A percentile compares a stretch with the other conserved stretches of the same genome.
These are phyloP conservation scores for Zophobas atratus DNA, from an alignment of 1,140 invertebrate species.

Conservation along the genomic window DNA sequence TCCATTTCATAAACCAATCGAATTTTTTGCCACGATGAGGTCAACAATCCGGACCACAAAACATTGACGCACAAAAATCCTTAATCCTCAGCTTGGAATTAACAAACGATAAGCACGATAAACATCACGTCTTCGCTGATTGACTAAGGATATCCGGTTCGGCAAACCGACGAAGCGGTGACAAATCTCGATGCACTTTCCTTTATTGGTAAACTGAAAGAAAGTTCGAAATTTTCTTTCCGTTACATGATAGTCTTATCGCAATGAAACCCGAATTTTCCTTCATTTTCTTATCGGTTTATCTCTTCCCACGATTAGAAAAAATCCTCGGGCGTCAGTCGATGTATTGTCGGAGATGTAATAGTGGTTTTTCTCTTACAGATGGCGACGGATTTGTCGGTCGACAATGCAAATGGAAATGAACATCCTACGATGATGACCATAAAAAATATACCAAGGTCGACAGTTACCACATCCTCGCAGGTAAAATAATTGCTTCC, in stretches of 20 bases:
- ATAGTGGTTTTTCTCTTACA: constrained; percentile 55
- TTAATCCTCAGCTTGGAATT: too few relatives aligned
- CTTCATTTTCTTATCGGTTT: background rate
- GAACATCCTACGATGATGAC: constrained; percentile 58
- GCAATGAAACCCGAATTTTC: background rate
- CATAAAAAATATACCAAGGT: constrained; percentile 56
- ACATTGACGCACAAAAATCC: background rate
- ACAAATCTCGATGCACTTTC: background rate
- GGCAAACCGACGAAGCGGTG: background rate
- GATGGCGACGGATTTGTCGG: constrained; percentile 62
- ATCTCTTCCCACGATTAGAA: too few relatives aligned
- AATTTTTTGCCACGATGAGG: background rate
- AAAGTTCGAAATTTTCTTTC: background rate
- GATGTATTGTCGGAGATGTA: background rate
- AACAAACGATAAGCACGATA: background rate
- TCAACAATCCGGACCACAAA: background rate
- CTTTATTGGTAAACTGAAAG: background rate
- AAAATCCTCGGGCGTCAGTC: background rate
- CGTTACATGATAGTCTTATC: too few relatives aligned
- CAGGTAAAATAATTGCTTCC: constrained; percentile 54
- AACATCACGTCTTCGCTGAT: background rate
- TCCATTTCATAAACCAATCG: too few relatives aligned
- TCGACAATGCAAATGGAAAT: constrained; percentile 59
- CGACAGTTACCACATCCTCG: constrained; percentile 59
- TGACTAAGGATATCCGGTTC: background rate